A percentile compares a stretch with the other conserved stretches of the same genome.
phyloP scores from a whole-genome alignment of 1,140 invertebrate genomes.

The Tigriopus japonicus region DNA sequence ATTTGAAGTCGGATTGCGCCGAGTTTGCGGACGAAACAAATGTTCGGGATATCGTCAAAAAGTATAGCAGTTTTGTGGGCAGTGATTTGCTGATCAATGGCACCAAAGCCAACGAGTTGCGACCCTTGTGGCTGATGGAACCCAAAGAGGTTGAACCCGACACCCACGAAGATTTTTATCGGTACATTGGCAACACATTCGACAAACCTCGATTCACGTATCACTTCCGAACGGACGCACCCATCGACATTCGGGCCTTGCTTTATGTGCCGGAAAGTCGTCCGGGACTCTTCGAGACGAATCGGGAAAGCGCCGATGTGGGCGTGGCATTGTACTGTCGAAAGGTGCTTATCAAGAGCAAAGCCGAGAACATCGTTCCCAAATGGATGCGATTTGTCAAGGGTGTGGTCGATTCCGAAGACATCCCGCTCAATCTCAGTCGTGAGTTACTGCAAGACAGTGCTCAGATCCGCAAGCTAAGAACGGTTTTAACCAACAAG shows the following conservation, averaged over 20 bases:
- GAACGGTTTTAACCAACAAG: slow-evolving; percentile 60
- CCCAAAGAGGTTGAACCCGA: slow-evolving; percentile 59
- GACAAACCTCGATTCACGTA: slow-evolving; percentile 63
- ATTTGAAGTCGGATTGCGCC: slow-evolving; percentile 63
- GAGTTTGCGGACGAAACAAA: slow-evolving; percentile 43
- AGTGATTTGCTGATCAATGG: slow-evolving; percentile 81
- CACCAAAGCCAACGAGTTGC: slow-evolving; percentile 51
- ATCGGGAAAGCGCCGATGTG: slow-evolving; percentile 46
- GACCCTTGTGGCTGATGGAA: slow-evolving; percentile 84
- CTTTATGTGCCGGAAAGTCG: slow-evolving; percentile 81
- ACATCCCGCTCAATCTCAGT: slow-evolving; percentile 91
- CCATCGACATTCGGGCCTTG: slow-evolving; percentile 69
- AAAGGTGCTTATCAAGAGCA: slow-evolving; percentile 72
- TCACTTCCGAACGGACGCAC: slow-evolving; percentile 72
- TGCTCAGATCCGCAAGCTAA: slow-evolving; percentile 62
- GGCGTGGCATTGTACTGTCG: slow-evolving; percentile 74
- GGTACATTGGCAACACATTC: slow-evolving; percentile 61
- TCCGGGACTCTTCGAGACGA: slow-evolving; percentile 60
- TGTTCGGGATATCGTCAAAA: slow-evolving; percentile 60
- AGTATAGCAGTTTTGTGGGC: slow-evolving; percentile 92
- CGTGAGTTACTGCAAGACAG: slow-evolving; percentile 87
- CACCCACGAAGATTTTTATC: slow-evolving; percentile 77
- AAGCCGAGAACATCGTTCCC: slow-evolving; percentile 71
- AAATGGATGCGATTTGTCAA: slow-evolving; percentile 82
- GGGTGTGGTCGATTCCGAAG: slow-evolving; percentile 92